Base-by-base conservation (phyloP, 2,797 vertebrate genomes). In the Sylvia borin region DNA sequence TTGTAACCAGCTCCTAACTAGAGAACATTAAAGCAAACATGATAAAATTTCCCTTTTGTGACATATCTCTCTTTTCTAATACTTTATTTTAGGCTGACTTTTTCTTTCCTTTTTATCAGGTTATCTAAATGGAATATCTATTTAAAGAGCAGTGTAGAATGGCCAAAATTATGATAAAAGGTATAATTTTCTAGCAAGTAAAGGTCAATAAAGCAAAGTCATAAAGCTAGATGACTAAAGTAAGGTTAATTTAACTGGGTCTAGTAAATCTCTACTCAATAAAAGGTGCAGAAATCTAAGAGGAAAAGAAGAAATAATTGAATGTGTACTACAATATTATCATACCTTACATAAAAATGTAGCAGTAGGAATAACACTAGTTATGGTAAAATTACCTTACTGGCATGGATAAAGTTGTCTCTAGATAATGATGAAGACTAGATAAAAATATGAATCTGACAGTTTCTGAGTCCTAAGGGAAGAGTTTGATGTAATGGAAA, bases 401-500 rank as follows among this genome's bases (percentile, higher is more conserved):
- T 5, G 4, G 4, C 22, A 67, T 25, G 70, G 53, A 92, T 84
- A 67, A 87, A 93, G 19, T 75, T 79, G 58, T 96, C 67, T 90
- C 73, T 75, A 82, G 91, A 78, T 91, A 90, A 93, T 19, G 8
- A 92, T 68, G 78, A 86, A 86, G 22, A 71, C 64, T 73, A 93
- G 76, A 93, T 55, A 90, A 95, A 96, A 95, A 29, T 79, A 91
- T 43, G 62, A 92, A 78, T 94, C 84, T 95, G 89, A 91, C 79
- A 91, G 81, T 16, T 85, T 92, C 81, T 67, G 72, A 47, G 61
- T 85, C 90, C 82, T 90, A 61, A 84, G 78, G 92, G 91, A 91
- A 89, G 67, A 76, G 19, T 86, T 90, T 91, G 88, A 93, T 32
- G 75, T 80, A 93, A 93, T 78, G 43, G 58, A 76, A 96, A 88